Evolutionary conservation across 1,140 invertebrate genomes (phyloP).

Genomic region (Ptiloglossa arizonensis): DNA sequence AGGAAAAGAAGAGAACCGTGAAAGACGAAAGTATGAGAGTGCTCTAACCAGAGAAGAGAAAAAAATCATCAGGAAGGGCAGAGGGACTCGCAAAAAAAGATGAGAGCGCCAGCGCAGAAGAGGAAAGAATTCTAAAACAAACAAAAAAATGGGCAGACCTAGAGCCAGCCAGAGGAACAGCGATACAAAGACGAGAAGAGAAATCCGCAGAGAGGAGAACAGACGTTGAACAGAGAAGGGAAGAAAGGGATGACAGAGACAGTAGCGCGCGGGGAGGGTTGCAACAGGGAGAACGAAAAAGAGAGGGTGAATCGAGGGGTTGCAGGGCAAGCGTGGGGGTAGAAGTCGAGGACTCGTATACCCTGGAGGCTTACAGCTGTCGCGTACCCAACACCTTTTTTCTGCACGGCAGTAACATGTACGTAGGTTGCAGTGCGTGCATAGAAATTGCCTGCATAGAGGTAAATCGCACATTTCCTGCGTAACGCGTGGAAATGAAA

Average conservation of each 20-base stretch:
- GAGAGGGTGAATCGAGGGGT: slow-evolving; percentile 47
- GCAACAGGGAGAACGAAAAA: not conserved
- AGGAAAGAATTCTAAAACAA: slow-evolving; percentile 5
- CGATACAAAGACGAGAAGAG: slow-evolving; percentile 8
- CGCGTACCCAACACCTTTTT: slow-evolving; percentile 78
- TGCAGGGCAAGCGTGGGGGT: slow-evolving; percentile 58
- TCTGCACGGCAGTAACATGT: slow-evolving; percentile 48
- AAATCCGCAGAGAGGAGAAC: not conserved
- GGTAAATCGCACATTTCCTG: slow-evolving; percentile 61
- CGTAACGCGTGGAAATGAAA: slow-evolving; percentile 40
- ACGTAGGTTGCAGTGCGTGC: slow-evolving; percentile 47
- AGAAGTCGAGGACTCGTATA: slow-evolving; percentile 75
- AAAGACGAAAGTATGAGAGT: not conserved
- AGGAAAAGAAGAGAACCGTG: not conserved
- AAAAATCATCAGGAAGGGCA: slow-evolving; percentile 3
- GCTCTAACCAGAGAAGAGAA: not conserved
- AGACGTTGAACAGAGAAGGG: not conserved
- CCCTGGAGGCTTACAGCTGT: slow-evolving; percentile 80
- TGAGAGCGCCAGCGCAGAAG: not conserved
- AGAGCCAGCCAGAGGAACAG: slow-evolving; percentile 6
- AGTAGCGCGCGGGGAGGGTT: not conserved
- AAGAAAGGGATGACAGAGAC: not conserved
- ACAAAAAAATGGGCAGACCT: not conserved
- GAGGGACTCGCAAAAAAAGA: not conserved
- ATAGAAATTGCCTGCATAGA: slow-evolving; percentile 58